These are phyloP conservation scores for Odobenus rosmarus DNA, from an alignment of 2,113 vertebrate genomes.

Conservation along the genomic window DNA sequence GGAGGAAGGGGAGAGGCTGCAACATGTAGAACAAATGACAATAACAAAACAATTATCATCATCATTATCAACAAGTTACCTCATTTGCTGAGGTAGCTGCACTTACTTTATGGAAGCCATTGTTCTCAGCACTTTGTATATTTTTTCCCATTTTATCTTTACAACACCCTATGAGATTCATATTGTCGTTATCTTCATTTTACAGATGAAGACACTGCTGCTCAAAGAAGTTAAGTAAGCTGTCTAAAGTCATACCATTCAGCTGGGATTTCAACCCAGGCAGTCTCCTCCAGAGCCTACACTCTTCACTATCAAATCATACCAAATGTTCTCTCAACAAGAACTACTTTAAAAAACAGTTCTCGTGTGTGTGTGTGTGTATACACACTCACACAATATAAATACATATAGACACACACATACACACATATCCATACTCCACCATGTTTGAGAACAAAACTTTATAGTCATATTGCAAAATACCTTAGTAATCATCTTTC, in stretches of 20 bases:
- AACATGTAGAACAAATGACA: background rate
- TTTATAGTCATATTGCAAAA: background rate
- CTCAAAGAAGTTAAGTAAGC: background rate
- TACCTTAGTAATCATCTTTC: background rate
- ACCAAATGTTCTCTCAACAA: background rate
- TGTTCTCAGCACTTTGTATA: slow-evolving; percentile 17
- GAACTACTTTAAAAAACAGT: background rate
- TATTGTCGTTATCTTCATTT: background rate
- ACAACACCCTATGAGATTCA: background rate
- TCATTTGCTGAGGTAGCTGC: background rate
- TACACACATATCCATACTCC: background rate
- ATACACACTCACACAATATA: background rate
- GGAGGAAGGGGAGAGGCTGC: background rate
- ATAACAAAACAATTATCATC: background rate
- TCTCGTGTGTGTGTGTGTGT: background rate
- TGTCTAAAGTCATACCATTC: background rate
- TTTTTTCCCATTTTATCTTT: slow-evolving; percentile 40
- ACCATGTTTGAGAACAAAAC: slow-evolving; percentile 9
- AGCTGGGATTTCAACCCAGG: background rate
- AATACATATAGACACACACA: background rate
- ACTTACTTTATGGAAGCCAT: background rate
- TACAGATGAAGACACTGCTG: background rate
- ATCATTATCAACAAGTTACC: background rate
- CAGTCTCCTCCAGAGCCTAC: background rate
- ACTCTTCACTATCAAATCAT: background rate